Percentiles rank a stretch among this genome's conserved stretches.
These are phyloP conservation scores for Orientallactaga bullata DNA, from an alignment of 2,113 vertebrate species.

Conservation along the genomic window DNA sequence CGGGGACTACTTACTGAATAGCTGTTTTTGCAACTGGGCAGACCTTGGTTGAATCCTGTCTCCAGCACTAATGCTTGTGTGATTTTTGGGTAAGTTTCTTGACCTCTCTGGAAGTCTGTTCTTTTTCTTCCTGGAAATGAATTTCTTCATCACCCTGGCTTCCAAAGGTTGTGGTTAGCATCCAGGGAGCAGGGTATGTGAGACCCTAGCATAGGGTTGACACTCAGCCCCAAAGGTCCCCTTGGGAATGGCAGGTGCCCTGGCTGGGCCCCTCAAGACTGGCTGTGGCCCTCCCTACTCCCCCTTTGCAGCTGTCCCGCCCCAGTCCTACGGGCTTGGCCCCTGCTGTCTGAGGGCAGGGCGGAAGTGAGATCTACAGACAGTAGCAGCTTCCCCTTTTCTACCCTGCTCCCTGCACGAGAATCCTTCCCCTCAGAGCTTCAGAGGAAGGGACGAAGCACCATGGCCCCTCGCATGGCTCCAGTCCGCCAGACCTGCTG, in stretches of 20 bases:
- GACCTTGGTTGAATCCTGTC: not conserved
- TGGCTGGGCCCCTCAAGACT: not conserved
- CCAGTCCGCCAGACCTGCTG: constrained; percentile 81
- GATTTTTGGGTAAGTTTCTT: not conserved
- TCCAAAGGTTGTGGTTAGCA: not conserved
- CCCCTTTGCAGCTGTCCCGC: constrained; percentile 1
- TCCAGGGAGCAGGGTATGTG: not conserved
- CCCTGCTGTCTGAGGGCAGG: constrained; percentile 77
- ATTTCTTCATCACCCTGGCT: not conserved
- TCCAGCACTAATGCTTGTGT: not conserved
- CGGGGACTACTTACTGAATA: not conserved
- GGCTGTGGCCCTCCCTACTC: not conserved
- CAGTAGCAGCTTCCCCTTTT: constrained; percentile 64
- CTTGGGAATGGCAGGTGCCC: not conserved
- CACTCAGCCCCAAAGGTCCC: rapidly evolving
- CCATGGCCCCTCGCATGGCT: constrained; percentile 59
- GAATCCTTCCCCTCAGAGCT: constrained; percentile 38
- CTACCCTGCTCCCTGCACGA: not conserved
- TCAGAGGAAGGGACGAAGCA: not conserved
- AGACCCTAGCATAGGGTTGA: rapidly evolving
- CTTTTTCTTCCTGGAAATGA: not conserved
- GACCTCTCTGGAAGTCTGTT: not conserved
- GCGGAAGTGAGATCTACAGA: constrained; percentile 83
- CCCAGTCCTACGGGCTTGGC: constrained; percentile 35
- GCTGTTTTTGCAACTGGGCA: not conserved